A percentile compares a stretch with the other conserved stretches of the same genome.
These are phyloP conservation scores for Caranx melampygus DNA, from an alignment of 2,113 vertebrate species.

Conservation along the genomic window DNA sequence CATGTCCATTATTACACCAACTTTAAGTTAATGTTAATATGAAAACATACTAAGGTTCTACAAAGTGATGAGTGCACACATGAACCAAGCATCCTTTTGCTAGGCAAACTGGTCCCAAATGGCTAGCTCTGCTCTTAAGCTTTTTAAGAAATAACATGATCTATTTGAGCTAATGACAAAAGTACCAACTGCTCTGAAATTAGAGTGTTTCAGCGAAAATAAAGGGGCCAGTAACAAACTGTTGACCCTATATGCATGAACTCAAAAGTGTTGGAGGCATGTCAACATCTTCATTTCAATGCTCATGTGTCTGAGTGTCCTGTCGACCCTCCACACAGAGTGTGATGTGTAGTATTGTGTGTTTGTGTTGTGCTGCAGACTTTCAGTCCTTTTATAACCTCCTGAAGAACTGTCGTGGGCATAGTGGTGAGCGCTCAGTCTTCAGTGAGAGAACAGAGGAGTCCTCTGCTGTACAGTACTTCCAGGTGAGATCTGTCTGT, in stretches of 20 bases:
- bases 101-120: no score
- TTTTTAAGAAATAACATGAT: no score
- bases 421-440: constrained; percentile 87
- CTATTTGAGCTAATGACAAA: no score
- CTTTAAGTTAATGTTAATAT: no score
- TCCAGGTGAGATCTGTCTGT: constrained; percentile 87
- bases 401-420: constrained; percentile 92
- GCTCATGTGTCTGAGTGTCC: neutral
- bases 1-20: no score
- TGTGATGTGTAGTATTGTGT: neutral
- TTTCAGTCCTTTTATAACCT: constrained; percentile 98
- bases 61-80: no score
- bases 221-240: no score
- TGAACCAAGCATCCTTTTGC: no score
- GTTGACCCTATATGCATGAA: neutral
- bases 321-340: neutral
- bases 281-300: neutral
- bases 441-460: constrained; percentile 97
- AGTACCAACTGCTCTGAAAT: no score
- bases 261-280: neutral
- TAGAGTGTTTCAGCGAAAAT: no score
- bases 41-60: no score
- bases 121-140: no score
- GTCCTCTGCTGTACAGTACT: constrained; percentile 97
- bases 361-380: constrained; percentile 78